Evolutionary conservation across 2,797 vertebrate species (phyloP).

Genomic region (Pampus argenteus): DNA sequence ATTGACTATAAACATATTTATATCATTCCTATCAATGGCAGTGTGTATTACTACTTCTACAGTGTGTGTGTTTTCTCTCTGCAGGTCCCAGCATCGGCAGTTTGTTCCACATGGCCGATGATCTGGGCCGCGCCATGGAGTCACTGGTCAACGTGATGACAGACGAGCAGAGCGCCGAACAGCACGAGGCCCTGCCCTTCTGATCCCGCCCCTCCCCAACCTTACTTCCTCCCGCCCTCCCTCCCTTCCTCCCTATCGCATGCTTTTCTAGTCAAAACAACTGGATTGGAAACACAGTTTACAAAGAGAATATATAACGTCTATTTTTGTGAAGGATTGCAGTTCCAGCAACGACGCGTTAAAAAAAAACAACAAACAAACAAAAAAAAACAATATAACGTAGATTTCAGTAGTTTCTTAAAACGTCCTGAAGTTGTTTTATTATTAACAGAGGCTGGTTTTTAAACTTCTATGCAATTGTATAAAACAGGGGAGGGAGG

Average conservation of each 20-base stretch:
- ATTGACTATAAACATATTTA: too few relatives aligned
- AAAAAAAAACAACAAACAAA: slow-evolving; percentile 53
- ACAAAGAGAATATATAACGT: slow-evolving; percentile 95
- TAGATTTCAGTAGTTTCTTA: slow-evolving; percentile 99
- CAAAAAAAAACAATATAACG: slow-evolving; percentile 80
- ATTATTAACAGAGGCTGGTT: slow-evolving; percentile 97
- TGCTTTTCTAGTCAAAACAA: slow-evolving; percentile 98
- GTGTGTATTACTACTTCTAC: not conserved
- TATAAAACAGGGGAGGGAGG: slow-evolving; percentile 88
- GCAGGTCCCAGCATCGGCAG: slow-evolving; percentile 93
- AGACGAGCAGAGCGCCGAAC: slow-evolving; percentile 90
- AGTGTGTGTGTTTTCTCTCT: not conserved
- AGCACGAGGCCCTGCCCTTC: slow-evolving; percentile 81
- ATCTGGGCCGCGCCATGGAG: slow-evolving; percentile 95
- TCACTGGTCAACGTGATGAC: slow-evolving; percentile 96
- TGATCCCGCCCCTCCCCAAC: slow-evolving; percentile 49
- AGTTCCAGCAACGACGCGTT: slow-evolving; percentile 83
- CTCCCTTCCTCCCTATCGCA: slow-evolving; percentile 65
- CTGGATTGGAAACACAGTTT: slow-evolving; percentile 97
- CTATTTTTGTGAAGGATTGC: slow-evolving; percentile 99
- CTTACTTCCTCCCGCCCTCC: slow-evolving; percentile 20
- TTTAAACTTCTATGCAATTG: slow-evolving; percentile 99
- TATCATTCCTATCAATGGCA: too few relatives aligned
- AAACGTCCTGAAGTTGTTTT: slow-evolving; percentile 93
- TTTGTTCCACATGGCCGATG: slow-evolving; percentile 96